Base-by-base conservation (phyloP, 30 jellyfish, hydroid and myxozoan genomes). In the Turritopsis dohrnii region DNA sequence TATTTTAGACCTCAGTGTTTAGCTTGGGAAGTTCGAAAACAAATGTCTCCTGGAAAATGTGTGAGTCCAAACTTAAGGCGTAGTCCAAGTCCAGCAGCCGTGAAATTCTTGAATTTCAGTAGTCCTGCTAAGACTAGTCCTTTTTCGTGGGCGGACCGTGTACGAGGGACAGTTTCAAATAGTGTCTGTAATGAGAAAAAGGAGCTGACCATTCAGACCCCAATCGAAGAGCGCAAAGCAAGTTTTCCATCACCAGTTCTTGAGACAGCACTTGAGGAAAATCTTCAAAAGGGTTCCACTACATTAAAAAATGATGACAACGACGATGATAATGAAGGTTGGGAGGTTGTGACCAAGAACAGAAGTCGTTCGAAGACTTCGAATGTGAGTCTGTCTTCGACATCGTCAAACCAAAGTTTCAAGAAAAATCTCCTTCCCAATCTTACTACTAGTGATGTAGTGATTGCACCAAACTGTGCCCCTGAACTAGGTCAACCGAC, bases 11-110 rank as follows among this genome's bases (percentile, higher is more conserved):
- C 96, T 1, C 97, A 89, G 71, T 81, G 95, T 29, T 80, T 94
- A 52, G 96, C 99, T 18, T 94, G 99, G 99, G 99, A 94, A 74
- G 99, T 94, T 18, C 90, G 99, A n/a, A 94, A 94, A 66, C 89
- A 82, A 71, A 90, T 90, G 91, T 88, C 96, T 9, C 96, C 99
- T 76, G 94, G 96, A 8, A 89, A 89, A 76, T 82, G 96, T 72
- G 72, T 77, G 71, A 94, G 99, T 74, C 99, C 99, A 21, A 28
- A 22, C 25, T 22, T 82, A 53, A 82, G 83, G 0, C 91, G 95
- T 28, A 92, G 97, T 60, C 94, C 97, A 4, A 92, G 88, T 65
- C 89, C 94, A 21, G 86, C 79, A 1, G 96, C 95, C 0, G 90
- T 83, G 81, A 73, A 75, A 80, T 52, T 88, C 75, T 75, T 92